Evolutionary conservation across 2,113 vertebrate species (phyloP).

Genomic region (Microcebus jonahi): DNA sequence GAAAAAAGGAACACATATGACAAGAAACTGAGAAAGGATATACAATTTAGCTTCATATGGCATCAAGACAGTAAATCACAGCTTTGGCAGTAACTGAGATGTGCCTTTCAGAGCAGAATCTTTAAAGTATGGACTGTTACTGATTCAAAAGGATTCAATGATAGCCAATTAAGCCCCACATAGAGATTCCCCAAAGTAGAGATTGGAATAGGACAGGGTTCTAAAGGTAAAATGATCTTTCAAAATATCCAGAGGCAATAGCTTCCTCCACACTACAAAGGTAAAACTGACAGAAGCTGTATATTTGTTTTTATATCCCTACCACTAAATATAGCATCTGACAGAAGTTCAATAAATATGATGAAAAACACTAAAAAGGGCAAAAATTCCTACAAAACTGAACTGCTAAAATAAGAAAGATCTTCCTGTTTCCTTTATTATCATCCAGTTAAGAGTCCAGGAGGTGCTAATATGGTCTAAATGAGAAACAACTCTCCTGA

Average conservation of each 20-base stretch:
- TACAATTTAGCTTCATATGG: not conserved
- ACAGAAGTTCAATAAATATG: not conserved
- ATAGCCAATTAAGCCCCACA: not conserved
- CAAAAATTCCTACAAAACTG: not conserved
- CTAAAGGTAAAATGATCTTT: constrained; percentile 21
- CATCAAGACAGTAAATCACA: constrained; percentile 27
- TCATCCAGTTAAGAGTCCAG: not conserved
- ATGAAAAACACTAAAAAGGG: not conserved
- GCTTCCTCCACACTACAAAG: not conserved
- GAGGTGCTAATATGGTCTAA: not conserved
- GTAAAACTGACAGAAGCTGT: not conserved
- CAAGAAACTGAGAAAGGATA: constrained; percentile 20
- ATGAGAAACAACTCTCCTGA: not conserved
- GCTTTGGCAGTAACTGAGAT: not conserved
- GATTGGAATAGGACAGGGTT: not conserved
- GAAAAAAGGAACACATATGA: not conserved
- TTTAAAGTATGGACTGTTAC: not conserved
- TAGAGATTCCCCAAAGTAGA: constrained; percentile 8
- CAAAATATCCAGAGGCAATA: not conserved
- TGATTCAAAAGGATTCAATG: not conserved
- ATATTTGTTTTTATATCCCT: not conserved
- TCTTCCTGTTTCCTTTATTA: not conserved
- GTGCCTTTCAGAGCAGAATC: not conserved
- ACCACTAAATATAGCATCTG: not conserved
- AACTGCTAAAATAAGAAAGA: constrained; percentile 24